Evolutionary conservation across 2,888 invertebrate species (phyloP).

Genomic region (Selenia dentaria): DNA sequence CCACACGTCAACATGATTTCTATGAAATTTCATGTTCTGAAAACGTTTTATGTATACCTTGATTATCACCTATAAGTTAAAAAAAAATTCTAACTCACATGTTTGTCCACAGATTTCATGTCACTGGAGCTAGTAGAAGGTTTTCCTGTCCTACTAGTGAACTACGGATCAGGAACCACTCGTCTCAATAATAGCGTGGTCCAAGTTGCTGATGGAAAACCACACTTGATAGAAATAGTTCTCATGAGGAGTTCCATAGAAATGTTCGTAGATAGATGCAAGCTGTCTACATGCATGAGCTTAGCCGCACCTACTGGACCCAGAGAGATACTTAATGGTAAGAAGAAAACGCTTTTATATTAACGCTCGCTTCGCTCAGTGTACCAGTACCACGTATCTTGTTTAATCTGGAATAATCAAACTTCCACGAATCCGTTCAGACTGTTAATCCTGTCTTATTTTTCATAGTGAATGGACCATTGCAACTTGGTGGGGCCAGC

Average conservation of each 20-base stretch:
- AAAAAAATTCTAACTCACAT: too few relatives aligned
- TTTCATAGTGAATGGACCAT: conserved; percentile 90
- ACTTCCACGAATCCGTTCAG: too few relatives aligned
- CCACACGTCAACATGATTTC: too few relatives aligned
- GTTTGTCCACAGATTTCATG: conserved; percentile 90
- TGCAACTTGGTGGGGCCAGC: conserved; percentile 93
- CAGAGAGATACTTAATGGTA: conserved; percentile 89
- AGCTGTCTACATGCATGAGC: conserved; percentile 88
- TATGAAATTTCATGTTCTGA: too few relatives aligned
- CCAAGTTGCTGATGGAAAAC: conserved; percentile 92
- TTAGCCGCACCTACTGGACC: conserved; percentile 88
- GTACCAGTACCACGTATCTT: too few relatives aligned
- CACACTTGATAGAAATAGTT: conserved; percentile 94
- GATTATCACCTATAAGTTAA: too few relatives aligned
- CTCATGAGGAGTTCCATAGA: conserved; percentile 87
- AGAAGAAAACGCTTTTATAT: conserved; percentile 31
- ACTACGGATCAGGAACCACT: conserved; percentile 94
- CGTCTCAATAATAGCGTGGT: conserved; percentile 88
- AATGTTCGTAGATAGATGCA: conserved; percentile 91
- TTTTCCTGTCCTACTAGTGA: conserved; percentile 92
- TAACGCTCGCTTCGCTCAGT: conserved; percentile 2
- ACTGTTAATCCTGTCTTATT: too few relatives aligned
- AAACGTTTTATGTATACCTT: too few relatives aligned
- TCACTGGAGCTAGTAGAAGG: conserved; percentile 94
- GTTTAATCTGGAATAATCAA: too few relatives aligned